These are phyloP conservation scores for Clarias laeviceps DNA, from an alignment of 2,797 vertebrate species.

Conservation along the genomic window DNA sequence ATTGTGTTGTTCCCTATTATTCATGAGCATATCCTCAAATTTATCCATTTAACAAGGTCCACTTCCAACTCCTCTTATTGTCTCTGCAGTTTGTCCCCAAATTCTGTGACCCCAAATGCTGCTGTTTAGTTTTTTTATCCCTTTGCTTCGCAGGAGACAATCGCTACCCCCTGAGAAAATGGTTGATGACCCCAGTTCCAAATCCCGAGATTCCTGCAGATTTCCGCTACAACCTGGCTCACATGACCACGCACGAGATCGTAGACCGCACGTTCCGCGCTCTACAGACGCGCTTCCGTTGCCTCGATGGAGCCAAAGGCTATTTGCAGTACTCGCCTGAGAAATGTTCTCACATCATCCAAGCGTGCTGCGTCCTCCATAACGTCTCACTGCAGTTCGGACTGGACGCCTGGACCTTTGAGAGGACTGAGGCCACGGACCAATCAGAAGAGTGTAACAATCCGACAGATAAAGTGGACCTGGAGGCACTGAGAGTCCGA, in stretches of 20 bases:
- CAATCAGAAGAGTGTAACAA: slow-evolving; percentile 80
- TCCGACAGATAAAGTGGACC: slow-evolving; percentile 82
- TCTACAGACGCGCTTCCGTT: slow-evolving; percentile 89
- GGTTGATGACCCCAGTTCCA: slow-evolving; percentile 91
- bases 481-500: slow-evolving; percentile 81
- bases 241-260: slow-evolving; percentile 85
- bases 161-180: slow-evolving; percentile 83
- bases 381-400: slow-evolving; percentile 91
- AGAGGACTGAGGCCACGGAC: slow-evolving; percentile 78
- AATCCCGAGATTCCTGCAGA: slow-evolving; percentile 84
- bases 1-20: not conserved
- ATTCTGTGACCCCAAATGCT: not conserved
- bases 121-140: not conserved
- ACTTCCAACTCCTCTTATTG: not conserved
- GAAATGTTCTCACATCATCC: slow-evolving; percentile 90
- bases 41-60: not conserved
- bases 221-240: slow-evolving; percentile 88
- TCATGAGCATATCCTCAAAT: not conserved
- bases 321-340: slow-evolving; percentile 94
- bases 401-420: slow-evolving; percentile 88
- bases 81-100: not conserved
- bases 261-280: slow-evolving; percentile 88
- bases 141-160: slow-evolving; percentile 78
- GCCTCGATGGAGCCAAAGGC: slow-evolving; percentile 90
- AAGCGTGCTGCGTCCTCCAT: slow-evolving; percentile 95